phyloP scores from a whole-genome alignment of 2,113 vertebrate genomes.

The Elephantulus edwardii region DNA sequence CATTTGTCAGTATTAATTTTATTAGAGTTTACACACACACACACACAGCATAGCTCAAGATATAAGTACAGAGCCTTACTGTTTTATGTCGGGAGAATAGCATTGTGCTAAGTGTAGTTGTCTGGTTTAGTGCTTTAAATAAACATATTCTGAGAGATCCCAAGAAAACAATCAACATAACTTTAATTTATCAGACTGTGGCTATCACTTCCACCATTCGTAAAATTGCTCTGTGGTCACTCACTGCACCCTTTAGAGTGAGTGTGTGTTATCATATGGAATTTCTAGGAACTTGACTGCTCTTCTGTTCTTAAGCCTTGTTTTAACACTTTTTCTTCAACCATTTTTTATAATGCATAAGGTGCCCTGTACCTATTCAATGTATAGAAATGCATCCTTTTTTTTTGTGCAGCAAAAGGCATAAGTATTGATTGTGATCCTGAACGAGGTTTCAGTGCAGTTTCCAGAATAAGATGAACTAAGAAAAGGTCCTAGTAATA shows the following conservation, averaged over 20 bases:
- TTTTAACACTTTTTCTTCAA: neutral
- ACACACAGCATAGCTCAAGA: neutral
- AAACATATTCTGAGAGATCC: neutral
- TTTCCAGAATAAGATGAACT: no score
- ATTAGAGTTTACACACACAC: slow-evolving; percentile 64
- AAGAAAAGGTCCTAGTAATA: no score
- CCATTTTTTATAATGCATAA: neutral
- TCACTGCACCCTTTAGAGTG: neutral
- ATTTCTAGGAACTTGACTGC: neutral
- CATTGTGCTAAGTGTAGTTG: neutral
- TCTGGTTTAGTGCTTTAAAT: neutral
- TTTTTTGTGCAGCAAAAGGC: no score
- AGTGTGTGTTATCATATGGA: neutral
- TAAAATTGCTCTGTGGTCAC: neutral
- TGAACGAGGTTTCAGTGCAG: no score
- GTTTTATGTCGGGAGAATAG: neutral
- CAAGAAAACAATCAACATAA: neutral
- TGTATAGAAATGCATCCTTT: neutral
- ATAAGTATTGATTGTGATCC: no score
- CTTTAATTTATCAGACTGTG: neutral
- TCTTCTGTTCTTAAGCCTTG: neutral
- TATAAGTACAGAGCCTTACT: slow-evolving; percentile 18
- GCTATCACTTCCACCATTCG: neutral
- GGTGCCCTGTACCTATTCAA: neutral
- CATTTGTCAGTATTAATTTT: slow-evolving; percentile 22